Conservation (phyloP, 2,797 vertebrate genomes). For the Harpagifer antarcticus region DNA sequence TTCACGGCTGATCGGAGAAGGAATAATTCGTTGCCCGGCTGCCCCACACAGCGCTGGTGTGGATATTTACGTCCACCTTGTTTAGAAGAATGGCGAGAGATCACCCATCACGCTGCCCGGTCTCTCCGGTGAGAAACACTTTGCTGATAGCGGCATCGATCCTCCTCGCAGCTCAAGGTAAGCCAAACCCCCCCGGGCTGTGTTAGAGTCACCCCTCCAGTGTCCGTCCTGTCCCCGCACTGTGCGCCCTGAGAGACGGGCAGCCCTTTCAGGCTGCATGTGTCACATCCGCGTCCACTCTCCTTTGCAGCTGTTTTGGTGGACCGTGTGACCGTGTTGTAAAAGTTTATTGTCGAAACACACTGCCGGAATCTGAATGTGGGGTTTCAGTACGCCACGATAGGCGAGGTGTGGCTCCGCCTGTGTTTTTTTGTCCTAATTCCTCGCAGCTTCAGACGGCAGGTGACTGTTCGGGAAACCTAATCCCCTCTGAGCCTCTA, state of each 20-base stretch:
- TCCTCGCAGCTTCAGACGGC: conserved; percentile 54
- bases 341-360: conserved; percentile 59
- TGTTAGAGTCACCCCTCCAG: neutral
- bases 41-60: conserved; percentile 44
- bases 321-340: conserved; percentile 34
- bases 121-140: conserved; percentile 49
- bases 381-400: conserved; percentile 44
- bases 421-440: conserved; percentile 46
- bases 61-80: conserved; percentile 76
- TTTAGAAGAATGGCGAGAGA: conserved; percentile 76
- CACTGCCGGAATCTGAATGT: neutral
- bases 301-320: neutral
- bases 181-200: conserved; percentile 28
- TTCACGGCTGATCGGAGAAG: conserved; percentile 46
- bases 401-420: conserved; percentile 75
- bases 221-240: neutral
- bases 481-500: conserved; percentile 73
- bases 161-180: conserved; percentile 77
- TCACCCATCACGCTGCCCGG: conserved; percentile 57
- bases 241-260: conserved; percentile 2
- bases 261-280: neutral
- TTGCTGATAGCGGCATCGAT: conserved; percentile 60
- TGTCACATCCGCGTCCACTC: neutral
- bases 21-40: conserved; percentile 57
- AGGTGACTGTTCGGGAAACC: conserved; percentile 72